Evolutionary conservation across 2,888 invertebrate genomes (phyloP).

Genomic region (Sipha maydis): DNA sequence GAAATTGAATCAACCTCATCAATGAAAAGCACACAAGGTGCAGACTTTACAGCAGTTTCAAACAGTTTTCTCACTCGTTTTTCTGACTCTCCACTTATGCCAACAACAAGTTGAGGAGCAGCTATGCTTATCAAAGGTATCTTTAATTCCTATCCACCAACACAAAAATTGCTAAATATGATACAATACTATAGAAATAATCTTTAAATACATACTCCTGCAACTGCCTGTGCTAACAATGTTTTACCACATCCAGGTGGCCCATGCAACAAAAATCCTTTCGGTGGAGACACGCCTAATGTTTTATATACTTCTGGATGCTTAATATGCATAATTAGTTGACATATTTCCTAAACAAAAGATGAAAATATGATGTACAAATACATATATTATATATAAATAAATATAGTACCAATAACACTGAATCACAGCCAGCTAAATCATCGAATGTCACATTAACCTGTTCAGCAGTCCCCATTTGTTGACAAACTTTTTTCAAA

Average conservation of each 20-base stretch:
- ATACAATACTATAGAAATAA: constrained; percentile 11
- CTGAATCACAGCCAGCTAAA: constrained; percentile 83
- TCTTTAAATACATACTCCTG: constrained; percentile 73
- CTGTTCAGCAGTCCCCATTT: constrained; percentile 22
- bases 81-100: constrained; percentile 96
- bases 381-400: not conserved
- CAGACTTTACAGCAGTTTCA: constrained; percentile 78
- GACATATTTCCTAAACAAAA: constrained; percentile 73
- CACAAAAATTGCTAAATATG: not conserved
- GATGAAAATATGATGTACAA: not conserved
- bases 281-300: constrained; percentile 86
- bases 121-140: constrained; percentile 87
- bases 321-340: constrained; percentile 84
- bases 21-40: constrained; percentile 89
- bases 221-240: constrained; percentile 82
- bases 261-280: constrained; percentile 92
- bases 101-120: constrained; percentile 92
- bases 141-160: constrained; percentile 76
- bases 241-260: constrained; percentile 96
- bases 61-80: constrained; percentile 91
- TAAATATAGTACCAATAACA: constrained; percentile 70
- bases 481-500: constrained; percentile 33
- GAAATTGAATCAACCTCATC: constrained; percentile 98
- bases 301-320: constrained; percentile 89
- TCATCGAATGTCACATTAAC: constrained; percentile 74